phyloP scores from a whole-genome alignment of 2,888 invertebrate genomes.

The Drosophila acutilabella region DNA sequence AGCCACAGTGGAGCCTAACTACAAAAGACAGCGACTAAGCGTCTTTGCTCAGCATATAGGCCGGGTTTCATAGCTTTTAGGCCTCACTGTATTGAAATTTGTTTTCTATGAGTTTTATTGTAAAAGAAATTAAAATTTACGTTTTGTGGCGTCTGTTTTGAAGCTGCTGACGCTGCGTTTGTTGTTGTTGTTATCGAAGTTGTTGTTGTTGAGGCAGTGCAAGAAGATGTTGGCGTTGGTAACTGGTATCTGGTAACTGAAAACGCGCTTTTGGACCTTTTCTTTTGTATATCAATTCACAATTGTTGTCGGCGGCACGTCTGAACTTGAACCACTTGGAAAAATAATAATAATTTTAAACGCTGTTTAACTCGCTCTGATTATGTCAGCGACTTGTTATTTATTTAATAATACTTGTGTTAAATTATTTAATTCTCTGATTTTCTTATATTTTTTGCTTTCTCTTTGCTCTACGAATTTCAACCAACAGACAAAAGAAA shows the following conservation, averaged over 20 bases:
- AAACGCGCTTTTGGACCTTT: slow-evolving; percentile 54
- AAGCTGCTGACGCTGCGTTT: slow-evolving; percentile 46
- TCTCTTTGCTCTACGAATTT: slow-evolving; percentile 49
- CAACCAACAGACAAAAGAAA: slow-evolving; percentile 50
- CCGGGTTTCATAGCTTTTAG: neutral
- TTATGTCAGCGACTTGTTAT: slow-evolving; percentile 61
- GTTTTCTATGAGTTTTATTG: slow-evolving; percentile 6
- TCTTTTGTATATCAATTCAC: slow-evolving; percentile 74
- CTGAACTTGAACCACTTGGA: slow-evolving; percentile 66
- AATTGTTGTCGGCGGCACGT: slow-evolving; percentile 69
- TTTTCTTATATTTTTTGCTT: slow-evolving; percentile 17
- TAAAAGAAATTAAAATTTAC: slow-evolving; percentile 49
- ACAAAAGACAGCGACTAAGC: neutral
- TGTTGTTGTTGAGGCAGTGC: slow-evolving; percentile 55
- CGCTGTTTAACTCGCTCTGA: slow-evolving; percentile 45
- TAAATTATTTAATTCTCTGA: slow-evolving; percentile 8
- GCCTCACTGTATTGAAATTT: neutral
- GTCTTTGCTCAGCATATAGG: neutral
- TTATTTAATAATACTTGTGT: slow-evolving; percentile 25
- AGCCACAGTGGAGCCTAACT: slow-evolving; percentile 8
- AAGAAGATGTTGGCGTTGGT: slow-evolving; percentile 37
- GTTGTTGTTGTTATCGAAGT: slow-evolving; percentile 13
- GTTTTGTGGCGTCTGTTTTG: slow-evolving; percentile 56
- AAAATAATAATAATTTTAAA: slow-evolving; percentile 25
- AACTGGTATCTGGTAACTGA: slow-evolving; percentile 32